These are phyloP conservation scores for Microctonus hyperodae DNA, from an alignment of 2,888 invertebrate species.

Conservation along the genomic window DNA sequence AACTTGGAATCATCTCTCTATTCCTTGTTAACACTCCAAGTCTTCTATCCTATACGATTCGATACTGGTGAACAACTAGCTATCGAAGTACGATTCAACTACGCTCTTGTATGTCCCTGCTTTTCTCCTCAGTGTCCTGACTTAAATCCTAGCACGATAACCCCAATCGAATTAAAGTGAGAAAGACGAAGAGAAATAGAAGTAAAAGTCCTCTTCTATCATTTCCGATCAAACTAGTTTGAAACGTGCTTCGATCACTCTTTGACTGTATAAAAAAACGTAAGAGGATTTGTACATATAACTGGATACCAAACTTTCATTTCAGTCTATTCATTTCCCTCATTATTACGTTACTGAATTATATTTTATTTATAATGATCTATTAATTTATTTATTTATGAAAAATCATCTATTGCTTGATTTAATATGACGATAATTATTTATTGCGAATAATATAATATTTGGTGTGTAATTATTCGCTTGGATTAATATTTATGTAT, in stretches of 20 bases:
- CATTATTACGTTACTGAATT: constrained; percentile 28
- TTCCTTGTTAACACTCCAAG: constrained; percentile 44
- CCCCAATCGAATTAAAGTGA: constrained; percentile 45
- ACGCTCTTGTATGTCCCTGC: too few relatives aligned
- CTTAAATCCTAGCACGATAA: constrained; percentile 35
- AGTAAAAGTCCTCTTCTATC: constrained; percentile 32
- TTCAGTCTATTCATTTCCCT: background rate
- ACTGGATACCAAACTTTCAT: background rate
- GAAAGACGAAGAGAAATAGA: constrained; percentile 29
- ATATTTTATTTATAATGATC: constrained; percentile 20
- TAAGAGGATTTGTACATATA: constrained; percentile 23
- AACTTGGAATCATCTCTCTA: constrained; percentile 29
- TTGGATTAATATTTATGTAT: too few relatives aligned
- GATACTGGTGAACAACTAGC: constrained; percentile 17
- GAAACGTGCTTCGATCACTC: constrained; percentile 31
- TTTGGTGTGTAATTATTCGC: too few relatives aligned
- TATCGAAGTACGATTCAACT: background rate
- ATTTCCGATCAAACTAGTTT: constrained; percentile 34
- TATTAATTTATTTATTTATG: too few relatives aligned
- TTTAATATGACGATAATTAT: too few relatives aligned
- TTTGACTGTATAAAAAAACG: background rate
- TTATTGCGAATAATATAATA: too few relatives aligned
- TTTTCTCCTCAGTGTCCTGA: constrained; percentile 21
- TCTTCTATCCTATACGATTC: constrained; percentile 30
- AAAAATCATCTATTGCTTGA: too few relatives aligned